Base-by-base conservation (phyloP, 2,797 vertebrate genomes). In the Sebastes melanostomus region DNA sequence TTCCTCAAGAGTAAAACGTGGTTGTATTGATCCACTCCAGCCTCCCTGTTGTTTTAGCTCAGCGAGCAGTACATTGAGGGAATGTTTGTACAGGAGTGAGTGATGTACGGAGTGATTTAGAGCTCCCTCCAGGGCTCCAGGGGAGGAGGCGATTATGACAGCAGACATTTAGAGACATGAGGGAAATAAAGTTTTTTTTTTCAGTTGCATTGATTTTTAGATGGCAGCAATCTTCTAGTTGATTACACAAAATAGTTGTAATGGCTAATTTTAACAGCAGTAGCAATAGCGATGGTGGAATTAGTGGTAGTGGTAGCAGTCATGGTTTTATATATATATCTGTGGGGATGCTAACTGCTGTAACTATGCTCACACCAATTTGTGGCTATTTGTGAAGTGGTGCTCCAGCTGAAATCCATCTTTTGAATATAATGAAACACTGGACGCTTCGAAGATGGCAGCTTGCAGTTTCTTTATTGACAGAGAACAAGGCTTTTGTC, bases 1-100 rank as follows among this genome's bases (percentile, higher is more conserved):
- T 94, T 93, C 65, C 85, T 85, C 88, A 89, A 93, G 89, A 92
- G 92, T 81, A 84, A 91, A 94, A 89, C 81, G 85, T 83, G 85
- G 87, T 88, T 58, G 42, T 93, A 94, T 95, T 82, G 94, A 94
- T 95, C 89, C 77, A 70, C 66, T 76, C 69, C 65, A 54, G 80
- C 87, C 84, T 82, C 83, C 86, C 85, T 83, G 89, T 89, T 90
- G 85, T 91, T 91, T 92, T 82, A 83, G 83, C 81, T 89, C 85
- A 88, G 89, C 4, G 27, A 86, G 72, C 89, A 80, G 73, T 76
- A 81, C 87, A 88, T 87, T 67, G 69, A 82, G 74, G 73, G 85
- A 77, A 84, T 90, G 90, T 93, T 87, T 90, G 86, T 81, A 89
- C 88, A 92, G 84, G 68, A 87, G 79, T 89, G 89, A 91, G 81